Conservation (phyloP, 2,113 vertebrate genomes). For the Barnardius zonarius region DNA sequence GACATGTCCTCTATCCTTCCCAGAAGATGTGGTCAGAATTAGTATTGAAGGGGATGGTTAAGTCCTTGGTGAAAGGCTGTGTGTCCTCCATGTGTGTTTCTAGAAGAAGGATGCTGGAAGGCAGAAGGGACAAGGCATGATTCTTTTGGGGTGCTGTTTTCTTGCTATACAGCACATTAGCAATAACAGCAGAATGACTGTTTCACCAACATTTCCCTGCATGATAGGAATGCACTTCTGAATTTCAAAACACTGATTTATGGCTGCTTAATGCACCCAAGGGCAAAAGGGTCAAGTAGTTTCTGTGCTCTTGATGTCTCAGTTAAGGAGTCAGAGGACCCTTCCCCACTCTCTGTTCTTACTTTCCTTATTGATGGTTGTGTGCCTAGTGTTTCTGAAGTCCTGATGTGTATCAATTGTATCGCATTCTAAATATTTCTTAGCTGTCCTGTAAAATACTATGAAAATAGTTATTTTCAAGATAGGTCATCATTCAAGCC, state of each 20-base stretch:
- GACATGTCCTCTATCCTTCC: not conserved
- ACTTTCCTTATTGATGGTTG: not conserved
- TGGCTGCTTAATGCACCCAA: not conserved
- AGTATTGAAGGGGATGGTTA: not conserved
- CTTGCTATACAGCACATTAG: not conserved
- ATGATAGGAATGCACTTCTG: not conserved
- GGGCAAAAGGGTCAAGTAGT: not conserved
- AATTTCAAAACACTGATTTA: not conserved
- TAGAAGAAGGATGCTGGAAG: not conserved
- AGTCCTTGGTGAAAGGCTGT: not conserved
- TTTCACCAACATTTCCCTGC: not conserved
- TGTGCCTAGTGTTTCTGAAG: not conserved
- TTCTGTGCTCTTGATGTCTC: not conserved
- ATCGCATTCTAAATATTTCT: not conserved
- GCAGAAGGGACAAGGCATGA: not conserved
- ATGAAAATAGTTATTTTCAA: not conserved
- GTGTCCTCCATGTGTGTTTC: not conserved
- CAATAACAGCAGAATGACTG: not conserved
- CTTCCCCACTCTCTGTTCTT: not conserved
- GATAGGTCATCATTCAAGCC: not conserved
- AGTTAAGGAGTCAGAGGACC: not conserved
- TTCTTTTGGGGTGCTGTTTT: fast-evolving
- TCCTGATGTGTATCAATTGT: not conserved
- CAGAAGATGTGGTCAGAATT: not conserved
- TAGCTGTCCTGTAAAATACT: not conserved